Evolutionary conservation across 2,797 vertebrate species (phyloP), one percentile per base, ranked within the genome.

Genomic region (Myotis daubentonii): DNA sequence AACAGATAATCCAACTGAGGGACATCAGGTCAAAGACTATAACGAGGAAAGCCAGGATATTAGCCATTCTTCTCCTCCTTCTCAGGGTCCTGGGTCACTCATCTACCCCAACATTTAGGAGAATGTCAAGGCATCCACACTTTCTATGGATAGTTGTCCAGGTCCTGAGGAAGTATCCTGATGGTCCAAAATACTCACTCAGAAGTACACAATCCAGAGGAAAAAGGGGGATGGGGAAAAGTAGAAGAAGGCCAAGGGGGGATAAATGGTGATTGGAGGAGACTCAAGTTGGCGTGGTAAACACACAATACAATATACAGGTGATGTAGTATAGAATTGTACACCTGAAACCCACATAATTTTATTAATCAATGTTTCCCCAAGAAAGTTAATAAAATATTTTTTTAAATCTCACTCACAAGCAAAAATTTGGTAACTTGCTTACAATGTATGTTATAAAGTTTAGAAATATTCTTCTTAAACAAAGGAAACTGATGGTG

Each of bases 1-100:
- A 94, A 79, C 86, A 96, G 84, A 94, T 96, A 68, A 89, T 95
- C 65, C 2, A 95, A 94, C 51, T 41, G 71, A 51, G n/a, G 70
- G 55, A 94, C 25, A 81, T 57, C 87, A 95, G 8, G 41, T 79
- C 1, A 74, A 57, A 49, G 70, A 87, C 25, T 96, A 10, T 89
- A 87, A 89, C n/a, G 33, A 93, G 36, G 44, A 72, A 96, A 66
- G 62, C 62, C 71, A 93, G 15, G 23, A 47, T 87, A 0, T 81
- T 90, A 93, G 88, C 71, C 1, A 53, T 51, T 82, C 0, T 53
- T 55, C 7, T 75, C 1, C 33, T 96, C 84, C 74, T 65, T 85
- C 23, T 81, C 41, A 44, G 28, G 33, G 89, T 94, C 53, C 13
- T 62, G 0, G 6, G 47, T 82, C 66, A 66, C 57, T 80, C 55